Conservation (phyloP, 2,113 vertebrate genomes). For the Octodon degus region DNA sequence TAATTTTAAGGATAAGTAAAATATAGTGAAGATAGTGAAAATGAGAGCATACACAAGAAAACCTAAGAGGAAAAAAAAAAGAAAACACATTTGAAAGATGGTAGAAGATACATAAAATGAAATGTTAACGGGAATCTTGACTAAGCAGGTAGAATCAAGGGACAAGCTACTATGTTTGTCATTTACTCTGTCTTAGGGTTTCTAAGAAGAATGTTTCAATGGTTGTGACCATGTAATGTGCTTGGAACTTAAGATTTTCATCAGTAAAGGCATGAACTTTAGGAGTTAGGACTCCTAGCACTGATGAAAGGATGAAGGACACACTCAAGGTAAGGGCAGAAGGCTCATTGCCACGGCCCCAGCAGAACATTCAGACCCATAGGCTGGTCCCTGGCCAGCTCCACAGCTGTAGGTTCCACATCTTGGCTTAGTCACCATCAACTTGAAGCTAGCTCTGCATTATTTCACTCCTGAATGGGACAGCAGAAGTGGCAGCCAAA, state of each 20-base stretch:
- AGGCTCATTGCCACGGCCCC: not conserved
- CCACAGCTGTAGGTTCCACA: not conserved
- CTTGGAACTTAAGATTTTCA: not conserved
- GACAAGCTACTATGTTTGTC: not conserved
- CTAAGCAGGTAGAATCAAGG: not conserved
- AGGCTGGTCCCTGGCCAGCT: not conserved
- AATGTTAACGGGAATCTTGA: not conserved
- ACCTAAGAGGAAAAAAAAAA: slow-evolving; percentile 7
- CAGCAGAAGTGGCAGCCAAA: not conserved
- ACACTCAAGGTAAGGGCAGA: not conserved
- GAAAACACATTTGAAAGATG: slow-evolving; percentile 26
- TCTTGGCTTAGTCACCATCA: not conserved
- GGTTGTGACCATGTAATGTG: not conserved
- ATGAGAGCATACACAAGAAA: not conserved
- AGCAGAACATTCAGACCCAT: not conserved
- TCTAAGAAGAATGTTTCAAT: slow-evolving; percentile 35
- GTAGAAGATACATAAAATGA: slow-evolving; percentile 30
- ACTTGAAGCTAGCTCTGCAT: not conserved
- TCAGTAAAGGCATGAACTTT: not conserved
- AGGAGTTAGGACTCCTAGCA: not conserved
- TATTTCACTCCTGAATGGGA: not conserved
- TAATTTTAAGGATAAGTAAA: slow-evolving; percentile 15
- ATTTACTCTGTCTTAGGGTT: not conserved
- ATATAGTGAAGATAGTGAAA: not conserved
- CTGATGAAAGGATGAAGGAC: not conserved